Evolutionary conservation across 1,140 invertebrate species (phyloP).

Genomic region (Trichomalopsis sarcophagae): DNA sequence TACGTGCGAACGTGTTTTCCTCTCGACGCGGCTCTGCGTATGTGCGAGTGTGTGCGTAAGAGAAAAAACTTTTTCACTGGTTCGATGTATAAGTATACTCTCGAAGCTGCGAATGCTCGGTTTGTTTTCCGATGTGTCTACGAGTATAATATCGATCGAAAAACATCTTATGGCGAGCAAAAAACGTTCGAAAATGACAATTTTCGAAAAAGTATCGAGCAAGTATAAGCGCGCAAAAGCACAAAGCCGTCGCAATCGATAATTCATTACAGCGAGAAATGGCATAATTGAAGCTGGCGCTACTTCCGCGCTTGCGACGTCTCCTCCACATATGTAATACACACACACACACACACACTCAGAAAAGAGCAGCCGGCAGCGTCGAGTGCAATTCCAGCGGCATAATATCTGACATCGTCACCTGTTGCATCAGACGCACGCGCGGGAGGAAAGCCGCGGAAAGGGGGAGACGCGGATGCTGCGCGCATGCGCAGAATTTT

Average conservation of each 20-base stretch:
- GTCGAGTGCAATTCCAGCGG: neutral
- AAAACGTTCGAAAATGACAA: no score
- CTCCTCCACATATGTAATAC: neutral
- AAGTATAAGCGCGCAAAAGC: no score
- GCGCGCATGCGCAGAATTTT: neutral
- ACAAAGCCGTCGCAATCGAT: neutral
- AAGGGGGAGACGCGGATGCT: neutral
- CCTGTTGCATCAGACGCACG: conserved; percentile 31
- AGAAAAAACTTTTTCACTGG: no score
- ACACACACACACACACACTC: neutral
- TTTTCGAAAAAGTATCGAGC: no score
- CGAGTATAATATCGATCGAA: no score
- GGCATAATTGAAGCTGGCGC: neutral
- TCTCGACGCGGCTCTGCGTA: neutral
- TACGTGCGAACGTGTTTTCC: conserved; percentile 5
- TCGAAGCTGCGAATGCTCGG: no score
- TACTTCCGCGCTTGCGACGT: neutral
- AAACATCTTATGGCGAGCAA: no score
- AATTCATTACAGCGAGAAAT: neutral
- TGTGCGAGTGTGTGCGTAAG: neutral
- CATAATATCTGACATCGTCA: conserved; percentile 32
- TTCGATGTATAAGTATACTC: no score
- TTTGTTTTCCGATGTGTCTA: no score
- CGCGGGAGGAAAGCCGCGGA: neutral
- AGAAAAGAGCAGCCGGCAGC: neutral